Evolutionary conservation across 2,113 vertebrate genomes (phyloP), one percentile per base, ranked within the genome.

Genomic region (Abramis brama): DNA sequence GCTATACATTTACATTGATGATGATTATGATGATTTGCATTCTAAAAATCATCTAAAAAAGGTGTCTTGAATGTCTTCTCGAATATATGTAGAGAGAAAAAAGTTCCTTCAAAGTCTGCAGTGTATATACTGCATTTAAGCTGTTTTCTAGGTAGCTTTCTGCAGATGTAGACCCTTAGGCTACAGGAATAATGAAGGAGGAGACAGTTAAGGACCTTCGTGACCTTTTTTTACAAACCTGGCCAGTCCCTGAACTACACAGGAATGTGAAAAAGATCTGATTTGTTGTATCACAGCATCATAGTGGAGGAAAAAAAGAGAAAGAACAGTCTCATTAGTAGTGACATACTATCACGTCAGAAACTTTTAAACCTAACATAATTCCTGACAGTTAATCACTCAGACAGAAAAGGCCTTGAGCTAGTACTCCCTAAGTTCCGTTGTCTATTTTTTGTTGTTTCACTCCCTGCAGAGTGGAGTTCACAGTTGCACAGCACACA

Each of bases 151-250:
- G 25, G 36, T 11, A 17, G 45, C 5, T 10, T 43, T 55, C 25
- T 80, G 43, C 64, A 79, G 79, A 85, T 70, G 45, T 23, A 66
- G 39, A 55, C 39, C 80, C 43, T 66, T 36, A 81, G 52, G 68
- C 68, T 68, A 62, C 21, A 27, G 5, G 62, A 77, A 47, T 81
- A 76, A 84, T 39, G 60, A 43, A 84, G 47, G 2, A 60, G 21
- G 6, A 64, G 84, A 68, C 64, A 71, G 47, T 73, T 73, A 70
- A 84, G n/a, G 70, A 77, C 77, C 85, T 66, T 86, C 8, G 4
- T 86, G 88, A 86, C 85, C 82, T 25, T 50, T 68, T 82, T 82
- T 62, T 36, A 52, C 47, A 66, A 55, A 47, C 75, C 77, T 79
- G 57, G 30, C 52, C 43, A 85, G 57, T 43, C 52, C 78, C 52